Conservation (phyloP, 2,888 invertebrate species). For the Andrena camellia region DNA sequence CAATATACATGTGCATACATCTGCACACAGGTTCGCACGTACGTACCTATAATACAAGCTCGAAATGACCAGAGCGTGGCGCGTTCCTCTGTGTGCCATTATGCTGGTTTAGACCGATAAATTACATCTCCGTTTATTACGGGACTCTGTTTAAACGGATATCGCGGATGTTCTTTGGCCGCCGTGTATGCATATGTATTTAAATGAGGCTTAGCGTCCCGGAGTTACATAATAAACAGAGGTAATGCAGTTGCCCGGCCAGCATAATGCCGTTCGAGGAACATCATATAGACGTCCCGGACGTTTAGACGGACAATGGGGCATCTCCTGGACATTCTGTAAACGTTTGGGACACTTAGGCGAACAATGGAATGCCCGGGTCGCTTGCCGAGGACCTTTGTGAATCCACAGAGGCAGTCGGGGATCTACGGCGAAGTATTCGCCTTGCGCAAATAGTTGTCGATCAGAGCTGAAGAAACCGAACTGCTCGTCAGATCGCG, state of each 20-base stretch:
- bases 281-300: constrained; percentile 59
- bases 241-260: constrained; percentile 53
- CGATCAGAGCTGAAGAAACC: constrained; percentile 17
- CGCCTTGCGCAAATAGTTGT: constrained; percentile 37
- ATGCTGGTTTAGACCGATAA: constrained; percentile 44
- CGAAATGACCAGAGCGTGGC: background rate
- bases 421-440: constrained; percentile 42
- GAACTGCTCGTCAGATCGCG: background rate
- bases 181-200: constrained; percentile 50
- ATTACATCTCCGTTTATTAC: constrained; percentile 52
- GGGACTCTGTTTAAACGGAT: constrained; percentile 46
- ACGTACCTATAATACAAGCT: background rate
- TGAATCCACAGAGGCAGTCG: constrained; percentile 23
- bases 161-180: constrained; percentile 43
- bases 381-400: constrained; percentile 58
- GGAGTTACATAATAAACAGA: constrained; percentile 66
- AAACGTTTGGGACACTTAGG: constrained; percentile 70
- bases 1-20: too few relatives aligned
- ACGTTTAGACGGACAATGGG: constrained; percentile 67
- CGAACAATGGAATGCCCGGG: constrained; percentile 63
- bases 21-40: background rate
- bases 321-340: constrained; percentile 69
- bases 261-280: constrained; percentile 59
- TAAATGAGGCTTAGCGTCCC: constrained; percentile 57
- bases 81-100: constrained; percentile 23